phyloP scores from a whole-genome alignment of 2,888 invertebrate species.

The Archips crataeganus region DNA sequence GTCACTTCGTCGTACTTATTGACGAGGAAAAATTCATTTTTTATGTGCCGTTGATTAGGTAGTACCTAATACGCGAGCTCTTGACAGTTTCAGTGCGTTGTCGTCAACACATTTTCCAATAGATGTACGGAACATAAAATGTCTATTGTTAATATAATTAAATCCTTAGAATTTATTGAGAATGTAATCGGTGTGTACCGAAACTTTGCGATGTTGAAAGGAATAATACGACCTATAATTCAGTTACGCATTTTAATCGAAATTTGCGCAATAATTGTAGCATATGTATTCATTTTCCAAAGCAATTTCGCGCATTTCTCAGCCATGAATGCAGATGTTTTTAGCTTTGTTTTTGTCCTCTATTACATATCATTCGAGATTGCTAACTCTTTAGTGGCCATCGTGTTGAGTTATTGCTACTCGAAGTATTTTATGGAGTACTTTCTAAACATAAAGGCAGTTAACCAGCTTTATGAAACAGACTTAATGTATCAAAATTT shows the following conservation, averaged over 20 bases:
- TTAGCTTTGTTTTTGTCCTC: neutral
- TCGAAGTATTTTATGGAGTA: too few species aligned
- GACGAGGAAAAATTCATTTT: too few species aligned
- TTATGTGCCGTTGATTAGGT: too few species aligned
- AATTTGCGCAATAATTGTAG: neutral
- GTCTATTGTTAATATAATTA: neutral
- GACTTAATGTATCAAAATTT: neutral
- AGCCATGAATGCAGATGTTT: neutral
- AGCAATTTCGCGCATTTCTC: neutral
- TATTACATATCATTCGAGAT: constrained; percentile 1
- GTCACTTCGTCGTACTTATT: too few species aligned
- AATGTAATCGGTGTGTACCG: neutral
- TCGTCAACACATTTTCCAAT: neutral
- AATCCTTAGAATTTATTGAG: neutral
- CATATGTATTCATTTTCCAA: neutral
- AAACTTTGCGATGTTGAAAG: constrained; percentile 1
- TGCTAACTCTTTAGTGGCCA: neutral
- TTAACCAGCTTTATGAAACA: neutral
- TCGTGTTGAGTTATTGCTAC: neutral
- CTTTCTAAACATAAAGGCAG: neutral
- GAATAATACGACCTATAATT: neutral
- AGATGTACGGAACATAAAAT: neutral
- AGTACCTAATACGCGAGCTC: too few species aligned
- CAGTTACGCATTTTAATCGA: neutral
- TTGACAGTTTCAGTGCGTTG: too few species aligned